Evolutionary conservation across 2,797 vertebrate genomes (phyloP).

Genomic region (Bothrops alternatus): DNA sequence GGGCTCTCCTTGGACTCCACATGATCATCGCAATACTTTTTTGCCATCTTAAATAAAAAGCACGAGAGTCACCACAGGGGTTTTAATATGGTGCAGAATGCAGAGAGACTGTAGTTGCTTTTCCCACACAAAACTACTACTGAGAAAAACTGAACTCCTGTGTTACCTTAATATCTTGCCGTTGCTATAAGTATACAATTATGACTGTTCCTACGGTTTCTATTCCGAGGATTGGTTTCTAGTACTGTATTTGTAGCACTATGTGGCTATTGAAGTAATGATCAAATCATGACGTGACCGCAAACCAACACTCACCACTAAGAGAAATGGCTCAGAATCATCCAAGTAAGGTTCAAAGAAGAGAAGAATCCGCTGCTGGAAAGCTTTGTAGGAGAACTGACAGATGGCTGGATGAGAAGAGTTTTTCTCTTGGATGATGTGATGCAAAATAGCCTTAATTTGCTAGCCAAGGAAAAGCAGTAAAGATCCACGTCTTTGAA

Average conservation of each 20-base stretch:
- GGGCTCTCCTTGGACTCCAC: background rate
- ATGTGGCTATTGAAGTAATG: too few species aligned
- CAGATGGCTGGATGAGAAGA: conserved; percentile 66
- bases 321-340: conserved; percentile 64
- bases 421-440: conserved; percentile 71
- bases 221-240: background rate
- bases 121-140: background rate
- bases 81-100: background rate
- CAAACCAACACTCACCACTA: conserved; percentile 55
- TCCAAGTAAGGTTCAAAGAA: conserved; percentile 69
- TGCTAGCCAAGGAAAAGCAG: conserved; percentile 58
- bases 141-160: background rate
- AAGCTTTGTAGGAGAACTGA: conserved; percentile 70
- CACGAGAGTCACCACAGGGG: background rate
- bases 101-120: background rate
- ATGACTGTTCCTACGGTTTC: background rate
- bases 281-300: rapidly evolving
- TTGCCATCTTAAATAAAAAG: conserved; percentile 63
- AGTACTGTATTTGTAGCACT: background rate
- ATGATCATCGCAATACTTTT: conserved; percentile 34
- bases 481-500: background rate
- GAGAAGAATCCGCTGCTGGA: conserved; percentile 70
- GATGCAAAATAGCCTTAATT: conserved; percentile 60
- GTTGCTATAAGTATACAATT: background rate
- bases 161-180: background rate